phyloP scores from a whole-genome alignment of 2,888 invertebrate species.

The Ochropleura plecta region DNA sequence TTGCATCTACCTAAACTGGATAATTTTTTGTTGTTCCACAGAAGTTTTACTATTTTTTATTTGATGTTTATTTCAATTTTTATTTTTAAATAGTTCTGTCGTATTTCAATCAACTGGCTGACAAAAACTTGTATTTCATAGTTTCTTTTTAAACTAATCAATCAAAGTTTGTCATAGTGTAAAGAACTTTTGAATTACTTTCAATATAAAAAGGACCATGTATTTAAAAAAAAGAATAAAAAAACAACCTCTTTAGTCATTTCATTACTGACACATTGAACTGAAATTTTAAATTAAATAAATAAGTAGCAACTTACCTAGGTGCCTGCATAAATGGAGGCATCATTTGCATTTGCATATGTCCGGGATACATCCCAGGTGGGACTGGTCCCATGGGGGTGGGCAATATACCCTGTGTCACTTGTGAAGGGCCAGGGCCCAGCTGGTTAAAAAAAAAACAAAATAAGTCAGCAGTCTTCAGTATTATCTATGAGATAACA shows the following conservation, averaged over 20 bases:
- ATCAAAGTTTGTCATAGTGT: neutral
- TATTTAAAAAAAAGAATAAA: neutral
- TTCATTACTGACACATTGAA: neutral
- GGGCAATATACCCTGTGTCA: constrained; percentile 90
- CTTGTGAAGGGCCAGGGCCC: constrained; percentile 91
- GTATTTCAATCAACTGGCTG: neutral
- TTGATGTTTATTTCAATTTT: neutral
- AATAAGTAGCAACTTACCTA: constrained; percentile 79
- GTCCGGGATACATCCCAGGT: constrained; percentile 92
- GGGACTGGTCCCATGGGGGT: constrained; percentile 92
- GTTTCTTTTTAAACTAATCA: neutral
- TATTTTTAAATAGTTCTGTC: neutral
- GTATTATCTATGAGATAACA: constrained; percentile 28
- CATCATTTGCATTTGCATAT: constrained; percentile 94
- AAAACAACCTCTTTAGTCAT: too few relatives aligned
- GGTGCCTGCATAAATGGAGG: constrained; percentile 94
- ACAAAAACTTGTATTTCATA: neutral
- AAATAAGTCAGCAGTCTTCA: neutral
- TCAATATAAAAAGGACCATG: neutral
- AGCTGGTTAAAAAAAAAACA: constrained; percentile 70
- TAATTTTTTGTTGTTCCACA: neutral
- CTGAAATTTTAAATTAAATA: neutral
- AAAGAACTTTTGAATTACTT: neutral
- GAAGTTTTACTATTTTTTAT: neutral
- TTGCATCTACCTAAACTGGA: constrained; percentile 9